A percentile compares a stretch with the other conserved stretches of the same genome.
Conservation (phyloP, 1,140 invertebrate genomes). For the Ctenoplectra terminalis region DNA sequence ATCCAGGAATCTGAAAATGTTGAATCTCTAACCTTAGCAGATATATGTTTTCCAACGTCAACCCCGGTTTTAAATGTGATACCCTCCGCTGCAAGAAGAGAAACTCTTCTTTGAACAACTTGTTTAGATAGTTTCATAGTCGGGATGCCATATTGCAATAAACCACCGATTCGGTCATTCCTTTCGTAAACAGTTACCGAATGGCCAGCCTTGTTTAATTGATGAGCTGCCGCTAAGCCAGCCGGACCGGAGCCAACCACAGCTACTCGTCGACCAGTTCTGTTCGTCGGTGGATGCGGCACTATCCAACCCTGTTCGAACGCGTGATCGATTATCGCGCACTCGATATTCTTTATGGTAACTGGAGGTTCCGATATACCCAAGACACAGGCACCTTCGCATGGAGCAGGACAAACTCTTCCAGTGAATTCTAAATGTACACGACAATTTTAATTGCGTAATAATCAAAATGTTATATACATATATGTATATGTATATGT, state of each 20-base stretch:
- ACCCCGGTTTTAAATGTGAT: slow-evolving; percentile 95
- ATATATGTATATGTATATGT: no score
- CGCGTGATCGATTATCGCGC: slow-evolving; percentile 98
- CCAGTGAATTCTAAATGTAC: slow-evolving; percentile 94
- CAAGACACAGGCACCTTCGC: slow-evolving; percentile 98
- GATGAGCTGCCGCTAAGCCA: slow-evolving; percentile 97
- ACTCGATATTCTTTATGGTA: slow-evolving; percentile 99
- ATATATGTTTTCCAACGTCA: slow-evolving; percentile 96
- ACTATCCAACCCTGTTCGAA: slow-evolving; percentile 98
- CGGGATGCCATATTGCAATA: slow-evolving; percentile 98
- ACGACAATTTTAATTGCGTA: background rate
- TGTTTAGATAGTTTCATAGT: slow-evolving; percentile 98
- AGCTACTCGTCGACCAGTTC: slow-evolving; percentile 94
- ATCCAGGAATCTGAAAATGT: slow-evolving; percentile 72
- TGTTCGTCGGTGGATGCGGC: slow-evolving; percentile 87
- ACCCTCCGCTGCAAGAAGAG: slow-evolving; percentile 95
- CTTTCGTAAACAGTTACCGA: slow-evolving; percentile 97
- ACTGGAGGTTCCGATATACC: slow-evolving; percentile 98
- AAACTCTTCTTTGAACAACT: slow-evolving; percentile 94
- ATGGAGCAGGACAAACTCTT: slow-evolving; percentile 98
- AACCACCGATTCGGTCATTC: slow-evolving; percentile 96
- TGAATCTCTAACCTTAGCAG: slow-evolving; percentile 85
- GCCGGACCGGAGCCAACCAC: slow-evolving; percentile 98
- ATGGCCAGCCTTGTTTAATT: slow-evolving; percentile 96
- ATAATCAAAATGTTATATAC: no score